A percentile compares a stretch with the other conserved stretches of the same genome.
Evolutionary conservation across 2,797 vertebrate species (phyloP).

Genomic region (Neosalanx taihuensis): DNA sequence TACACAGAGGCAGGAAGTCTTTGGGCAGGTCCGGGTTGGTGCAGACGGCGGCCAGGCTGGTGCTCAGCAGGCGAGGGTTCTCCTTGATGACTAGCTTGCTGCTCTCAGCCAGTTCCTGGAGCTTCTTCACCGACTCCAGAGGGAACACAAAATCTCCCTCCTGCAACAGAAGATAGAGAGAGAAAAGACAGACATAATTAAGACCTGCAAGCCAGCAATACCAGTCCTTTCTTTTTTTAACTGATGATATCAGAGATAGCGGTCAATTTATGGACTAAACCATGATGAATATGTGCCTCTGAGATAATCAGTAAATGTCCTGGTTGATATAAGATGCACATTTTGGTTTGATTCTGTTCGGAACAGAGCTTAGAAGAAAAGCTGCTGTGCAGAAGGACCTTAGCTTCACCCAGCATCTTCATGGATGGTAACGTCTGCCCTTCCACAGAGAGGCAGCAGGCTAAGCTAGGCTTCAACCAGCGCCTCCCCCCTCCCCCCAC

Average conservation of each 20-base stretch:
- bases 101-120: constrained; percentile 62
- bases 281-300: background rate
- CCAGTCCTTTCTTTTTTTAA: background rate
- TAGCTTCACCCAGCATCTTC: no score
- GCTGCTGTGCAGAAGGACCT: no score
- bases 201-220: background rate
- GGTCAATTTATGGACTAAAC: background rate
- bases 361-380: no score
- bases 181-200: background rate
- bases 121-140: constrained; percentile 67
- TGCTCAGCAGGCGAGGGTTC: constrained; percentile 54
- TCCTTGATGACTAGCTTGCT: constrained; percentile 14
- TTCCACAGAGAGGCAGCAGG: background rate
- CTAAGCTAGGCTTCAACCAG: background rate
- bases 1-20: constrained; percentile 71
- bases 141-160: constrained; percentile 73
- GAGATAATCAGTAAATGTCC: no score
- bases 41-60: constrained; percentile 56
- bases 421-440: no score
- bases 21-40: constrained; percentile 69
- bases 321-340: no score
- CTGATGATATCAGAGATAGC: background rate
- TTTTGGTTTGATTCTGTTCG: no score
- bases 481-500: no score
- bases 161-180: constrained; percentile 41